Base-by-base conservation (phyloP, 1,140 invertebrate genomes). In the Bombus sibiricus region DNA sequence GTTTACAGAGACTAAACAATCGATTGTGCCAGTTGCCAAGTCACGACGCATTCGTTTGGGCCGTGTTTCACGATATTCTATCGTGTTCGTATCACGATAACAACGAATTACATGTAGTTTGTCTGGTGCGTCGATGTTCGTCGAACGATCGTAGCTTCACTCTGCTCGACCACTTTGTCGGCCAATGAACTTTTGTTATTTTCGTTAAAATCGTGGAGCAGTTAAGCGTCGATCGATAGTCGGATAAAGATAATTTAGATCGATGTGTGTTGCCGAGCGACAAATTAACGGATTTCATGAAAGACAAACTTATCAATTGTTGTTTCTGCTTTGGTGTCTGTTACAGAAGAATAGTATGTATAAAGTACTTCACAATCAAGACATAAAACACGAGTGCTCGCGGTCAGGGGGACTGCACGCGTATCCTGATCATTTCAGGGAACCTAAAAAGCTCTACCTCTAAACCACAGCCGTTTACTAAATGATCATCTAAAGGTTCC, bases 271-370 rank as follows among this genome's bases (percentile, higher is more conserved):
- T 5, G 10, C 2, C 15, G 32, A 9, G 0, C 13, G 15, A 8
- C 6, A 0, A 66, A 66, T 32, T 32, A 4, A 66, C 1, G 4
- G 0, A n/a, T n/a, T 62, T 62, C 59, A 5, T 0, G 3, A 32
- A 32, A 2, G 6, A 34, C 8, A 0, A 15, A 66, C 2, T 66
- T 66, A 8, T 66, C 64, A 0, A 18, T 22, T 0, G 2, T 32
- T 18, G 18, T 43, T 18, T 68, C 41, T 5, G 28, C 8, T 57
- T 28, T 15, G 5, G 25, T 69, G 69, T 69, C 80, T 89, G 87
- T 94, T 92, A 34, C 93, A 94, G 94, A 89, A 91, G 88, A 94
- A 94, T 94, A 95, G 93, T 95, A 95, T 95, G 94, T 89, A 88
- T 92, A 94, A 92, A 93, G 93, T 92, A 94, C 90, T 91, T 89